Percentiles rank a stretch among this genome's conserved stretches.
These are phyloP conservation scores for Tricholauxania praeusta DNA, from an alignment of 2,888 invertebrate species.

Conservation along the genomic window DNA sequence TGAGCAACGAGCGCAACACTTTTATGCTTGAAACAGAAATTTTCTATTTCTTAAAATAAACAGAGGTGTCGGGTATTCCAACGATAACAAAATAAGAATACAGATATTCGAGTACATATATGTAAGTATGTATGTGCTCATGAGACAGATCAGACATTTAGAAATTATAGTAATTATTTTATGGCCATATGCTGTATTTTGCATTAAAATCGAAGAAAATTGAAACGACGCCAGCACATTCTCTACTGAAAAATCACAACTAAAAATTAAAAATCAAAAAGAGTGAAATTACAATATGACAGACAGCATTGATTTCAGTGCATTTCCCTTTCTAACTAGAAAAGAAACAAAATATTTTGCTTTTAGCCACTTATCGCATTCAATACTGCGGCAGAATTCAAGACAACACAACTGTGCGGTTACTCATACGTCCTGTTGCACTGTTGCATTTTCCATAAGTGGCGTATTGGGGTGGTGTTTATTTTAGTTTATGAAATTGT, in stretches of 20 bases:
- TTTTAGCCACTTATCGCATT: too few relatives aligned
- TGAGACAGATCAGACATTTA: too few relatives aligned
- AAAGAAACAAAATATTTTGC: not conserved
- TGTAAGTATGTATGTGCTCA: too few relatives aligned
- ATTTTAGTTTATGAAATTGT: not conserved
- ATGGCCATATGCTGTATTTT: too few relatives aligned
- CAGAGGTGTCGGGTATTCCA: not conserved
- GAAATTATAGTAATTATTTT: too few relatives aligned
- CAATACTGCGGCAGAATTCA: not conserved
- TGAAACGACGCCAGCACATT: not conserved
- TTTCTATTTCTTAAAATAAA: not conserved
- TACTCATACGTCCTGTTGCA: constrained; percentile 51
- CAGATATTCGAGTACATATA: constrained; percentile 16
- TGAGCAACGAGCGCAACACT: not conserved
- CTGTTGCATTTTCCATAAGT: not conserved
- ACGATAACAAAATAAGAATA: constrained; percentile 20
- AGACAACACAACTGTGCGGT: constrained; percentile 30
- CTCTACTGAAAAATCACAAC: not conserved
- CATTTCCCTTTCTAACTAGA: not conserved
- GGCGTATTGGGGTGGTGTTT: not conserved
- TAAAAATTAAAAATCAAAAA: not conserved
- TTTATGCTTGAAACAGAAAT: not conserved
- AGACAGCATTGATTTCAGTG: not conserved
- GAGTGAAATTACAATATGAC: not conserved
- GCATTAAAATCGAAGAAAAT: too few relatives aligned